Percentiles rank a stretch among this genome's conserved stretches.
Conservation (phyloP, 2,113 vertebrate species). For the Pseudorasbora parva region DNA sequence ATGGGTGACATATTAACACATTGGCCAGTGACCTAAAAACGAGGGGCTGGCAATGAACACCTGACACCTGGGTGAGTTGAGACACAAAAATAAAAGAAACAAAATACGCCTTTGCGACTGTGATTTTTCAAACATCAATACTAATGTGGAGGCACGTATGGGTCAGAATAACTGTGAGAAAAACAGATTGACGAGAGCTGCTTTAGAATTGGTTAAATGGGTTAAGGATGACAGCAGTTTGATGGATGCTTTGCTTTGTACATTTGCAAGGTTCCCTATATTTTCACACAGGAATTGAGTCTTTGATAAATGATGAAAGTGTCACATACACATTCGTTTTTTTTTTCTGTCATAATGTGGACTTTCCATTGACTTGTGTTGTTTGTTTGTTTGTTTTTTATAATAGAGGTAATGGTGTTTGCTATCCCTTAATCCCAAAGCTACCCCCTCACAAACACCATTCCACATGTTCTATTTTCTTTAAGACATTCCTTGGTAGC, state of each 20-base stretch:
- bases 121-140: too few relatives aligned
- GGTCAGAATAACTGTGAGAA: neutral
- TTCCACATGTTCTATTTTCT: neutral
- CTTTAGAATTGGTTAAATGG: neutral
- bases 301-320: neutral
- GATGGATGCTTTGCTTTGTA: neutral
- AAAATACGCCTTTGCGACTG: neutral
- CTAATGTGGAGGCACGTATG: neutral
- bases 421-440: neutral
- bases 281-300: neutral
- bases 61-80: slow-evolving; percentile 20
- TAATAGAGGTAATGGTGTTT: neutral
- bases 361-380: neutral
- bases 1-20: slow-evolving; percentile 23
- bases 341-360: neutral
- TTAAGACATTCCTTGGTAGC: neutral
- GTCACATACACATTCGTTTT: neutral
- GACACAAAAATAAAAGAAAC: neutral
- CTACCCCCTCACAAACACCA: neutral
- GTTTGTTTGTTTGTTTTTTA: neutral
- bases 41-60: neutral
- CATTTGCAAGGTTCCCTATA: neutral
- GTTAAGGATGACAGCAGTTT: neutral
- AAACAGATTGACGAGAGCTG: neutral
- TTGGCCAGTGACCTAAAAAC: slow-evolving; percentile 22